Evolutionary conservation across 2,797 vertebrate genomes (phyloP), one percentile per base, ranked within the genome.

Genomic region (Cuniculus paca): DNA sequence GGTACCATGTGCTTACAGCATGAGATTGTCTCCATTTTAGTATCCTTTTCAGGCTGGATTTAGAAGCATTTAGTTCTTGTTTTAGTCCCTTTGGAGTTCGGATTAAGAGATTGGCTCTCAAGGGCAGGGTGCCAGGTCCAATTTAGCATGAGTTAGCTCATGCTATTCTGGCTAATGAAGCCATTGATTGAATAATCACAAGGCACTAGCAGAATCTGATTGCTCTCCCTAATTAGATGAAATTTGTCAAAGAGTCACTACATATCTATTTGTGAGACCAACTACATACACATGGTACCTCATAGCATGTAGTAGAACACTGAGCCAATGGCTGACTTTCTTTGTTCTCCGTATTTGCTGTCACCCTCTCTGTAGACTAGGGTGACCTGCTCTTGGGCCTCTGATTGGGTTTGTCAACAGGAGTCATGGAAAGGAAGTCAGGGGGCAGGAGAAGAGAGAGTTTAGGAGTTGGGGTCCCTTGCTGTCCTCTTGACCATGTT

Each of bases 111-210:
- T n/a, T 74, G 90, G 90, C 56, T 90, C 94, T 89, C 75, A 61
- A 77, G 68, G 92, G 96, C 85, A 82, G 34, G 2, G 11, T 77
- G 87, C 91, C 86, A 95, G 89, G 88, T 68, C 54, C 48, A 52
- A 75, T 87, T 96, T 89, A 60, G 34, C 45, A n/a, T 70, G 50
- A 90, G 94, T 61, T 92, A 61, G 63, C 83, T 88, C 96, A 70
- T 31, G 91, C 75, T 54, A 42, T 65, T 91, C 86, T 17, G 70
- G 92, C 88, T 93, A 90, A 97, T 88, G 94, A 95, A 84, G 52
- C 50, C 79, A 92, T 19, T 78, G 96, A 95, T 92, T 65, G 65
- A 92, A 90, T 82, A 93, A 94, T 93, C 93, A 94, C 83, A 70
- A 90, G 88, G 68, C 68, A 39, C 39, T 34, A 31, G 36, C 48